A percentile compares a stretch with the other conserved stretches of the same genome.
Evolutionary conservation across 2,113 vertebrate genomes (phyloP).

Genomic region (Xiphophorus hellerii): DNA sequence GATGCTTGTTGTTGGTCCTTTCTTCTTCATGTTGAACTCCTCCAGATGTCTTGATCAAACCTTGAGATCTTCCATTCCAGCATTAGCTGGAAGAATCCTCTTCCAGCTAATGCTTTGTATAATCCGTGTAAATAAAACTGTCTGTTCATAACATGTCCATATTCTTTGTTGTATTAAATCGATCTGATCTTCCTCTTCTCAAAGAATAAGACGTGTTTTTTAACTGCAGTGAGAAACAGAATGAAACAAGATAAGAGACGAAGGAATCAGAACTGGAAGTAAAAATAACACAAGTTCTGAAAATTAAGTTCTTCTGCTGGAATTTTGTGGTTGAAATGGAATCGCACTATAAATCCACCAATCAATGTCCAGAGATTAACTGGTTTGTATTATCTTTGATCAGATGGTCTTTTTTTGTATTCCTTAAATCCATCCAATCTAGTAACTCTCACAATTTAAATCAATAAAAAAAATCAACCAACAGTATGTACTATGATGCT

Average conservation of each 20-base stretch:
- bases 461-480: too few relatives aligned
- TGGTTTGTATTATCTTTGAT: too few relatives aligned
- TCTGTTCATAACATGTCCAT: conserved; percentile 32
- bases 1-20: background rate
- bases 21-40: background rate
- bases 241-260: background rate
- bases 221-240: conserved; percentile 80
- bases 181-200: conserved; percentile 96
- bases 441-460: too few relatives aligned
- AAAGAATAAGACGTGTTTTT: conserved; percentile 90
- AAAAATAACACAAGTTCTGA: background rate
- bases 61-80: background rate
- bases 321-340: background rate
- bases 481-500: too few relatives aligned
- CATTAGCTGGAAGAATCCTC: background rate
- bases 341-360: too few relatives aligned
- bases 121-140: conserved; percentile 18
- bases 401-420: too few relatives aligned
- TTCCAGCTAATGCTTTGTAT: background rate
- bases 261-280: background rate
- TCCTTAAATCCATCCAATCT: too few relatives aligned
- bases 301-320: background rate
- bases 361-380: too few relatives aligned
- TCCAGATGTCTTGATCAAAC: background rate
- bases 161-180: conserved; percentile 72